Evolutionary conservation across 2,888 invertebrate genomes (phyloP), one percentile per base, ranked within the genome.

Genomic region (Apantesis nais): DNA sequence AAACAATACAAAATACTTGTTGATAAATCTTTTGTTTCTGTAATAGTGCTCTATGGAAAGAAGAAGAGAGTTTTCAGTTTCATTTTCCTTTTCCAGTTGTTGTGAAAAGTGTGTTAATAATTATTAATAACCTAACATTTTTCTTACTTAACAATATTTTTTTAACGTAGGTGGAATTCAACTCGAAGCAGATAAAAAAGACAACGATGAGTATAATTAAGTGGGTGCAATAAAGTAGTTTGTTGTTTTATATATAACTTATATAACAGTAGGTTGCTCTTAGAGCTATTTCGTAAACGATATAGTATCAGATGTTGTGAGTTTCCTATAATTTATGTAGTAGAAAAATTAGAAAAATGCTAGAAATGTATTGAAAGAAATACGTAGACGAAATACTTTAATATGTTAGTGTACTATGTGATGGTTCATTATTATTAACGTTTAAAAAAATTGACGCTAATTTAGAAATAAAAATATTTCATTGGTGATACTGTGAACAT

Each of bases 121-220:
- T 41, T 29, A 64, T 2, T 48, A 64, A 22, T 44, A 5, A 52
- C n/a, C 14, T 5, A 52, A 25, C 19, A 58, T 25, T 16, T 11
- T 41, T n/a, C 25, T 31, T 71, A 71, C 74, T 66, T 75, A 83
- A 82, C 80, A 78, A 75, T 78, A 73, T 78, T 80, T 85, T 89
- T 84, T 83, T 44, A 85, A 81, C 70, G 72, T 90, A 92, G 92
- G 89, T 86, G 88, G 89, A 86, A 82, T 74, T 74, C 88, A 70
- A 75, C 83, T 73, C 76, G 74, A 78, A 73, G 77, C 81, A 84
- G 79, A 80, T 79, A 84, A 74, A 67, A 72, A 52, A 78, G 60
- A 74, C 78, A 79, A 74, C 89, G 89, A 88, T 92, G 87, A 90
- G 90, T 91, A 90, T 85, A 85, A 62, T 61, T 61, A 62, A 79